Conservation (phyloP, 2,888 invertebrate genomes). For the Chaetogeoica ovagalla region DNA sequence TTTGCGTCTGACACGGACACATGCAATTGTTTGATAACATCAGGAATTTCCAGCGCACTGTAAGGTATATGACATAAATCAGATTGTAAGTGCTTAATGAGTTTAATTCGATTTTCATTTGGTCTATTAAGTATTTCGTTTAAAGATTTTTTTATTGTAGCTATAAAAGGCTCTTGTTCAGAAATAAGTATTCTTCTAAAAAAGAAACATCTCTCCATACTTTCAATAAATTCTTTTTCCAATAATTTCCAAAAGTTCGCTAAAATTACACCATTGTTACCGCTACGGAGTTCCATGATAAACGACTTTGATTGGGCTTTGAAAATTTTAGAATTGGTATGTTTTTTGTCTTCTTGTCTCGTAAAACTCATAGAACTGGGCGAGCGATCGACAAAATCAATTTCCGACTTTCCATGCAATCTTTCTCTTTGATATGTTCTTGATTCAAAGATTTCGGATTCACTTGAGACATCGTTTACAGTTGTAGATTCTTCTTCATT, state of each 20-base stretch:
- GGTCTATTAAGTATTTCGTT: background rate
- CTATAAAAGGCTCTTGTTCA: background rate
- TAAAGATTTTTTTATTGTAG: background rate
- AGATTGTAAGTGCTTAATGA: constrained; percentile 16
- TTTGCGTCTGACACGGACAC: background rate
- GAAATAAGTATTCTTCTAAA: constrained; percentile 24
- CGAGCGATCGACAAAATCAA: constrained; percentile 13
- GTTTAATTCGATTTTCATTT: background rate
- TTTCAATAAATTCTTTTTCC: background rate
- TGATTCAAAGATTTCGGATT: background rate
- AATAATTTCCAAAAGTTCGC: constrained; percentile 11
- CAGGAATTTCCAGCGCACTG: background rate
- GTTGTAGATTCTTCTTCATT: background rate
- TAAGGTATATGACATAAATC: constrained; percentile 6
- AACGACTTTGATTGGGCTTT: background rate
- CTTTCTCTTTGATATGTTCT: background rate
- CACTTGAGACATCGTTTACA: background rate
- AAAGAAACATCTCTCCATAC: constrained; percentile 28
- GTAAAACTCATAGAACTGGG: too few relatives aligned
- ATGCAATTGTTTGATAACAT: background rate
- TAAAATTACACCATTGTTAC: background rate
- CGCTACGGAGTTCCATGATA: background rate
- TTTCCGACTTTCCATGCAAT: background rate
- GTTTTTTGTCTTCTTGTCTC: too few relatives aligned
- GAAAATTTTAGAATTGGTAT: too few relatives aligned